Evolutionary conservation across 2,113 vertebrate species (phyloP), one percentile per base, ranked within the genome.

Genomic region (Meleagris gallopavo): DNA sequence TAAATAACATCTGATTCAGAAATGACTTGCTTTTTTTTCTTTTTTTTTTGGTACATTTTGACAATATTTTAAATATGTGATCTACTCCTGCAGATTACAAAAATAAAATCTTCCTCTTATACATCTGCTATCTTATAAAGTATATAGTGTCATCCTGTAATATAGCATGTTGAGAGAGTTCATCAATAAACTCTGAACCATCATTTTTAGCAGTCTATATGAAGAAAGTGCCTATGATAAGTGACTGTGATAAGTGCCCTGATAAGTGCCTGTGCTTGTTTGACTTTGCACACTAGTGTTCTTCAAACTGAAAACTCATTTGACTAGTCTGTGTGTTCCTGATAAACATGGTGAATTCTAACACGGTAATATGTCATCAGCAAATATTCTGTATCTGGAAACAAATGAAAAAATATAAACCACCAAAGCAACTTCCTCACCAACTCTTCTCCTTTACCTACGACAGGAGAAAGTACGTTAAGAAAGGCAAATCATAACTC

Each of bases 301-400:
- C 46, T 88, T 81, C 90, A 90, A 48, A 72, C 29, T 61, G 64
- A 81, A 95, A 92, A 75, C 22, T 77, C 46, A 34, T 92, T 90
- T 93, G 46, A 22, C 57, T 46, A 21, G 60, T 17, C 52, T 90
- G 65, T 36, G 46, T 46, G 25, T 27, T 90, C 70, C 80, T 60
- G 57, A 86, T 94, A 92, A 96, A 83, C 24, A 62, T 5, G 75
- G 43, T 66, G 69, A 67, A 66, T 70, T 72, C 62, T 75, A 82
- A 66, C n/a, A 30, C 3, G 43, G 48, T 61, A 43, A 6, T 71
- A 50, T 55, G 41, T 91, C 62, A 71, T 0, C 5, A 90, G 54
- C 14, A 93, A 92, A 89, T 79, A 79, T 30, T 54, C 52, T 79
- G 32, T 61, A n/a, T 36, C 65, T 78, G 71, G 45, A 89, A 95